These are phyloP conservation scores for Morpho achilles DNA, from an alignment of 2,888 invertebrate genomes.

Conservation along the genomic window DNA sequence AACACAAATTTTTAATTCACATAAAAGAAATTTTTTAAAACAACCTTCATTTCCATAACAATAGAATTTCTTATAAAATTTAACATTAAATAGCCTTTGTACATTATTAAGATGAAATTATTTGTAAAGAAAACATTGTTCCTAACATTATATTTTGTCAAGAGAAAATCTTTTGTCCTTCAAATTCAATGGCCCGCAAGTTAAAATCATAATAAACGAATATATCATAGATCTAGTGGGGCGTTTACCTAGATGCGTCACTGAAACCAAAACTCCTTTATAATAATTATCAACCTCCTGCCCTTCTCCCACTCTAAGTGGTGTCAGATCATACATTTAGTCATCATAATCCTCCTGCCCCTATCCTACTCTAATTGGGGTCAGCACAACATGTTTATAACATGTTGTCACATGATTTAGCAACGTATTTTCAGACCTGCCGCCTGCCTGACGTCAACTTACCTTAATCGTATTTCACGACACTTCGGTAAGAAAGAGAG, in stretches of 20 bases:
- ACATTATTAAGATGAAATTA: constrained; percentile 13
- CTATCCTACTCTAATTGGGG: too few relatives aligned
- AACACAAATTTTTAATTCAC: not conserved
- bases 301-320: too few relatives aligned
- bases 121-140: constrained; percentile 26
- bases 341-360: too few relatives aligned
- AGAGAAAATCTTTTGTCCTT: constrained; percentile 51
- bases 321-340: too few relatives aligned
- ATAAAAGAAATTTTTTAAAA: not conserved
- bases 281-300: too few relatives aligned
- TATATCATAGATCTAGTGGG: constrained; percentile 27
- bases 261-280: not conserved
- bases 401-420: too few relatives aligned
- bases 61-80: constrained; percentile 6
- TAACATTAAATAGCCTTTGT: constrained; percentile 11
- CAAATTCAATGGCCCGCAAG: constrained; percentile 51
- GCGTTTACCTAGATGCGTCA: constrained; percentile 25
- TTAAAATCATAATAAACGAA: constrained; percentile 53
- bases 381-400: too few relatives aligned
- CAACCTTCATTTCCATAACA: not conserved
- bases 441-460: too few relatives aligned
- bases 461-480: too few relatives aligned
- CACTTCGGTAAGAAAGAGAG: too few relatives aligned
- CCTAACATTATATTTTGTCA: constrained; percentile 39
- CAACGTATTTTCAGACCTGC: too few relatives aligned